These are phyloP conservation scores for Xanthia togata DNA, from an alignment of 2,888 invertebrate genomes.

Conservation along the genomic window DNA sequence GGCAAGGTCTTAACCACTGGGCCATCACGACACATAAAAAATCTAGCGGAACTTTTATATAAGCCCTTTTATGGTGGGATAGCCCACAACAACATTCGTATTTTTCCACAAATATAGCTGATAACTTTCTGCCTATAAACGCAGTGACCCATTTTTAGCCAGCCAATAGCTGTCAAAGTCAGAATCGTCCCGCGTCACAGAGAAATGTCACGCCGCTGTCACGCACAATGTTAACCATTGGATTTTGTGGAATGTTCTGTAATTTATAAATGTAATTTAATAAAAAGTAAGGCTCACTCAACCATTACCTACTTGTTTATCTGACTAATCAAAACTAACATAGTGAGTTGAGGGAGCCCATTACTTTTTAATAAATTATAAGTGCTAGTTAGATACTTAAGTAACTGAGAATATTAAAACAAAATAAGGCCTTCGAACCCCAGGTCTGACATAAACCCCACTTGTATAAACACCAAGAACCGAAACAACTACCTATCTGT, in stretches of 20 bases:
- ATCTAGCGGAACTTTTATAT: background rate
- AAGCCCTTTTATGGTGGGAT: background rate
- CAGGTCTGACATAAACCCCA: background rate
- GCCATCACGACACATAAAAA: too few species aligned
- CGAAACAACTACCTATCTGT: background rate
- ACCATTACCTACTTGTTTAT: too few species aligned
- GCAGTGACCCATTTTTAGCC: slow-evolving; percentile 60
- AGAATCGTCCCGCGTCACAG: slow-evolving; percentile 40
- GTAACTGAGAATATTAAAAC: background rate
- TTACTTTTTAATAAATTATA: background rate
- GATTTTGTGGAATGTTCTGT: background rate
- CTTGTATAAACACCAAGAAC: background rate
- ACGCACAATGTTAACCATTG: slow-evolving; percentile 12
- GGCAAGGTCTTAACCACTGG: too few species aligned
- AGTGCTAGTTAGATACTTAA: background rate
- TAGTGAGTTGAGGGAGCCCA: background rate
- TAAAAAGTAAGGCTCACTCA: too few species aligned
- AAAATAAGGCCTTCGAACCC: background rate
- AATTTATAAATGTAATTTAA: background rate
- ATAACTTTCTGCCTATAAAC: slow-evolving; percentile 38
- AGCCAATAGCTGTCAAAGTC: slow-evolving; percentile 61
- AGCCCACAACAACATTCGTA: background rate
- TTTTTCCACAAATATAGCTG: slow-evolving; percentile 40
- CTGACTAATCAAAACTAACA: background rate
- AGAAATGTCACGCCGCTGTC: slow-evolving; percentile 24